Conservation (phyloP, 2,797 vertebrate species). For the Rhinoraja longicauda region DNA sequence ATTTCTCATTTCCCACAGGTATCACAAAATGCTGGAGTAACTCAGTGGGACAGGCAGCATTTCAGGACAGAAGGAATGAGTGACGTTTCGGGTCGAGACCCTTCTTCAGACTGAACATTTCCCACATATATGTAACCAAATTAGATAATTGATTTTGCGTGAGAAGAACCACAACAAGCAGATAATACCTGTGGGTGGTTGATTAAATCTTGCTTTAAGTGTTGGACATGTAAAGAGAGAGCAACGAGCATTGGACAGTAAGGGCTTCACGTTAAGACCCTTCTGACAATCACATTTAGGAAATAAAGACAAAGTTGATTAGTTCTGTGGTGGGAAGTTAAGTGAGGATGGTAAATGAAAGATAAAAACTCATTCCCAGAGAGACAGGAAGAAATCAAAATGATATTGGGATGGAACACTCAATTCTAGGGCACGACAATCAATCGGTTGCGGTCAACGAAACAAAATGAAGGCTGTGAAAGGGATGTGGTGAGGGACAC, state of each 20-base stretch:
- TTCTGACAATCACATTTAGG: neutral
- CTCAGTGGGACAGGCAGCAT: too few species aligned
- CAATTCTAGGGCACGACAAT: neutral
- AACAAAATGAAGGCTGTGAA: neutral
- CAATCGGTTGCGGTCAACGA: neutral
- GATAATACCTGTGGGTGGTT: too few species aligned
- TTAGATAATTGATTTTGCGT: neutral
- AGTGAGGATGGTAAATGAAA: neutral
- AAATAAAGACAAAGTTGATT: neutral
- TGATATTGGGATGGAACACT: neutral
- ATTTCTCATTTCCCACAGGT: neutral
- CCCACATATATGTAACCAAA: neutral
- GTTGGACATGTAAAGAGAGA: too few species aligned
- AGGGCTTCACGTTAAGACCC: neutral
- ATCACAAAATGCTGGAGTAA: too few species aligned
- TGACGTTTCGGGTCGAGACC: too few species aligned
- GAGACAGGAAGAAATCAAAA: neutral
- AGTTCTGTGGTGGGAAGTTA: neutral
- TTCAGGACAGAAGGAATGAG: too few species aligned
- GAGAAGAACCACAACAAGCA: neutral
- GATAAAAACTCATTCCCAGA: neutral
- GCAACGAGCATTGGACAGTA: neutral
- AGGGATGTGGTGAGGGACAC: neutral
- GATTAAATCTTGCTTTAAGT: conserved; percentile 14
- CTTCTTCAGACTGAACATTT: too few species aligned